Evolutionary conservation across 2,797 vertebrate genomes (phyloP).

Genomic region (Lutjanus argentimaculatus): DNA sequence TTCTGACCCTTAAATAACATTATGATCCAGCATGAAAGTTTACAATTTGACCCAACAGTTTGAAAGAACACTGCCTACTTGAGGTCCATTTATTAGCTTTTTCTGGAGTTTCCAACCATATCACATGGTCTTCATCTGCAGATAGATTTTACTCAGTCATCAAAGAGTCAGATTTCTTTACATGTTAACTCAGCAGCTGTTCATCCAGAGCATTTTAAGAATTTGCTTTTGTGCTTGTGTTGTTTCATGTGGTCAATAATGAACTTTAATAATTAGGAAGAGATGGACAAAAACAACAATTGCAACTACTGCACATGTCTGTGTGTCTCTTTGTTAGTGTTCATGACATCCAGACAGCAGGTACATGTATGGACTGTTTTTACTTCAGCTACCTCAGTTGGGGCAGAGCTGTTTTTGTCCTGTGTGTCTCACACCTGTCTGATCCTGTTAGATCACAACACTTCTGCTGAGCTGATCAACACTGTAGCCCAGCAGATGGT

Average conservation of each 20-base stretch:
- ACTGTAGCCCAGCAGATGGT: conserved; percentile 40
- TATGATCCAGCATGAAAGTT: neutral
- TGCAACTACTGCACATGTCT: neutral
- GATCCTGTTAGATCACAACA: conserved; percentile 42
- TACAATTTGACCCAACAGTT: too few species aligned
- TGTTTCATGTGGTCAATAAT: neutral
- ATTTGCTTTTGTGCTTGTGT: neutral
- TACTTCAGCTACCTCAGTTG: conserved; percentile 10
- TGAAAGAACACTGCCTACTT: too few species aligned
- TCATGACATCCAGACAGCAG: conserved; percentile 5
- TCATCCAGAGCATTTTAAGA: neutral
- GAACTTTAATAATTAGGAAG: neutral
- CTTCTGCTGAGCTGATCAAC: conserved; percentile 37
- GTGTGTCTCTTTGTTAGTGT: neutral
- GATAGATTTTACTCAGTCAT: neutral
- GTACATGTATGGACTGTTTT: conserved; percentile 3
- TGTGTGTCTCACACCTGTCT: conserved; percentile 50
- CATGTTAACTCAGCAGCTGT: too few species aligned
- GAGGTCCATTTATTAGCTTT: neutral
- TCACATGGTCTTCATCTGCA: neutral
- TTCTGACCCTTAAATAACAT: neutral
- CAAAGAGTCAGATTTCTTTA: too few species aligned
- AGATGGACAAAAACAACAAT: neutral
- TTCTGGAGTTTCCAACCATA: neutral
- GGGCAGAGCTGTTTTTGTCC: conserved; percentile 35